Evolutionary conservation across 1,140 invertebrate species (phyloP), one percentile per base, ranked within the genome.

Genomic region (Nylanderia fulva): DNA sequence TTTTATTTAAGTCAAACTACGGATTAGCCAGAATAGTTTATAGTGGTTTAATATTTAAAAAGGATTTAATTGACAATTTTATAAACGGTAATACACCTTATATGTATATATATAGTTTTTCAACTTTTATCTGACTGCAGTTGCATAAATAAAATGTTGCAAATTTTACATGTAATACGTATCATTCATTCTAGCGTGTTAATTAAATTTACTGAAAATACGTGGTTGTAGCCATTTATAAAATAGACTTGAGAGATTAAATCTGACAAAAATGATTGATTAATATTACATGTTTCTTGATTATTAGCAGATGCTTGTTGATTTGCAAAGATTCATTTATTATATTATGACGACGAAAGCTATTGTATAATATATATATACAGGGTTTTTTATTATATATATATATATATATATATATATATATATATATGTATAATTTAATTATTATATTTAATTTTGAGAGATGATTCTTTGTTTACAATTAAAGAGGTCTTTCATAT

Each of bases 151-250:
- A 21, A 69, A 80, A 29, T 69, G n/a, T n/a, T 56, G 64, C n/a
- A 80, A 71, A 80, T 58, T 68, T 66, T 27, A 79, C 18, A 11
- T 29, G 33, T 69, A 69, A 56, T 42, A 48, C 48, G 42, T 80
- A 42, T 56, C 52, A 13, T 80, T 80, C 71, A 80, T 80, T 71
- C 39, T 29, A 52, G 33, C 77, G 36, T 6, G 36, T 42, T 71
- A 68, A 36, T 72, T 82, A 72, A 82, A 82, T 58, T 42, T 68
- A 54, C 9, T 1, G 36, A 71, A 80, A 82, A 82, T 71, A 18
- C 29, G 7, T 24, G 52, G 18, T 63, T 48, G 39, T 27, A 21
- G n/a, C 4, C 13, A 13, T 60, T 56, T n/a, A 7, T 39, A 36
- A 18, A 48, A 74, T 36, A 6, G 6, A 39, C 5, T 74, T 39